These are phyloP conservation scores for Drosophila triauraria DNA, from an alignment of 1,140 invertebrate species.

Conservation along the genomic window DNA sequence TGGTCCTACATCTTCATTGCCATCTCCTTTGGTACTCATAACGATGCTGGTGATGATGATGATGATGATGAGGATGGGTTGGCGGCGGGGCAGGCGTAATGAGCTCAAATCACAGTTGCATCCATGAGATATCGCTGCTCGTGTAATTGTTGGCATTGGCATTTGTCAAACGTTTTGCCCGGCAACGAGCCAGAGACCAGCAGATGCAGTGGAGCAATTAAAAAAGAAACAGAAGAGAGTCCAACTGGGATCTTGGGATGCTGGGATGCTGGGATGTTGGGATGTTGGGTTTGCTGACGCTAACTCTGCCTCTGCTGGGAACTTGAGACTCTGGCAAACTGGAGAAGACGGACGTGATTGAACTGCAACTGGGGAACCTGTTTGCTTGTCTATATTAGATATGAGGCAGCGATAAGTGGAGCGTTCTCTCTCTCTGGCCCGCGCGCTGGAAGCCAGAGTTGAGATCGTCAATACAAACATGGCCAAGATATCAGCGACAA, in stretches of 20 bases:
- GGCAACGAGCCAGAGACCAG: conserved; percentile 29
- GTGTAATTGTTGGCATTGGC: conserved; percentile 81
- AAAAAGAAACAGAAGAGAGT: conserved; percentile 52
- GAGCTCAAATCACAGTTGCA: conserved; percentile 70
- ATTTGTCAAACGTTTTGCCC: conserved; percentile 78
- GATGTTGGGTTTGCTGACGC: conserved; percentile 25
- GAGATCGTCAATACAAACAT: conserved; percentile 82
- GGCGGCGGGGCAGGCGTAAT: conserved; percentile 58
- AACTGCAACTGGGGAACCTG: conserved; percentile 77
- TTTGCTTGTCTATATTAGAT: conserved; percentile 83
- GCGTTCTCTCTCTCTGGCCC: conserved; percentile 60
- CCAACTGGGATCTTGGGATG: conserved; percentile 45
- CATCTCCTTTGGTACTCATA: conserved; percentile 29
- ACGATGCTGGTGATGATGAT: conserved; percentile 35
- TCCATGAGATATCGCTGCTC: conserved; percentile 64
- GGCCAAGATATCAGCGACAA: conserved; percentile 82
- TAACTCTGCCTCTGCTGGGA: conserved; percentile 28
- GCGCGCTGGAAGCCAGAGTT: conserved; percentile 52
- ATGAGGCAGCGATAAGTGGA: conserved; percentile 82
- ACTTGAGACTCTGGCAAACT: conserved; percentile 22
- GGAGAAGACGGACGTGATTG: conserved; percentile 66
- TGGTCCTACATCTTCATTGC: conserved; percentile 24
- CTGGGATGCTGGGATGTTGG: conserved; percentile 32
- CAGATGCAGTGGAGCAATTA: conserved; percentile 80
- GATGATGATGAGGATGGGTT: conserved; percentile 36